These are phyloP conservation scores for Drosophila malerkotliana DNA, from an alignment of 1,140 invertebrate genomes.

Conservation along the genomic window DNA sequence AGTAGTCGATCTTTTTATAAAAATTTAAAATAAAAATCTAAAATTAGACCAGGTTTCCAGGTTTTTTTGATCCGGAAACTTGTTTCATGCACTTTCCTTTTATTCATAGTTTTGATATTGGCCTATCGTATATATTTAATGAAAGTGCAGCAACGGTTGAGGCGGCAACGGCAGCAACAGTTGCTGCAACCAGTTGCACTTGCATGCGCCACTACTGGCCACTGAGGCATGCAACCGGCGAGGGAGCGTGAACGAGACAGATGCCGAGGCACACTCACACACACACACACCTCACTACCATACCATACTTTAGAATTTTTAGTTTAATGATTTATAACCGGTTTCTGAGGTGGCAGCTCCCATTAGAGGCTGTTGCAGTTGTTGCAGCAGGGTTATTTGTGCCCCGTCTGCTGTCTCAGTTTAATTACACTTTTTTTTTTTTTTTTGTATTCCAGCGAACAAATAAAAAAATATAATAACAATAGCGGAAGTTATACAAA, in stretches of 20 bases:
- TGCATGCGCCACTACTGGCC: conserved; percentile 47
- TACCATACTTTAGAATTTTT: conserved; percentile 65
- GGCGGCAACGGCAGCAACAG: conserved; percentile 45
- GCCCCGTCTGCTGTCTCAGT: conserved; percentile 47
- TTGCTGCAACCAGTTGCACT: conserved; percentile 76
- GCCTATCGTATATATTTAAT: conserved; percentile 39
- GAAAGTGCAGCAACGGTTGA: conserved; percentile 53
- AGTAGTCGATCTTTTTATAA: not conserved
- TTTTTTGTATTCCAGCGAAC: conserved; percentile 39
- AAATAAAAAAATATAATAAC: conserved; percentile 55
- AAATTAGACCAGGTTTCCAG: not conserved
- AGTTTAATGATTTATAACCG: conserved; percentile 78
- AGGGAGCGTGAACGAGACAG: conserved; percentile 15
- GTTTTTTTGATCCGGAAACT: not conserved
- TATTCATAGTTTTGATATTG: conserved; percentile 6
- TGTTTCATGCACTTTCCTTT: conserved; percentile 22
- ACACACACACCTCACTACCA: too few species aligned
- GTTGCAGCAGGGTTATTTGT: conserved; percentile 28
- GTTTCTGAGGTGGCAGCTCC: conserved; percentile 67
- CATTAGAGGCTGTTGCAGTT: conserved; percentile 56
- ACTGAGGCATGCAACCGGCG: conserved; percentile 45
- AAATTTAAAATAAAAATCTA: not conserved
- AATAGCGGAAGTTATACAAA: conserved; percentile 79
- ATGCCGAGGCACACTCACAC: conserved; percentile 1
- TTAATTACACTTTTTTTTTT: conserved; percentile 70